Evolutionary conservation across 2,113 vertebrate species (phyloP).

Genomic region (Paradoxurus hermaphroditus): DNA sequence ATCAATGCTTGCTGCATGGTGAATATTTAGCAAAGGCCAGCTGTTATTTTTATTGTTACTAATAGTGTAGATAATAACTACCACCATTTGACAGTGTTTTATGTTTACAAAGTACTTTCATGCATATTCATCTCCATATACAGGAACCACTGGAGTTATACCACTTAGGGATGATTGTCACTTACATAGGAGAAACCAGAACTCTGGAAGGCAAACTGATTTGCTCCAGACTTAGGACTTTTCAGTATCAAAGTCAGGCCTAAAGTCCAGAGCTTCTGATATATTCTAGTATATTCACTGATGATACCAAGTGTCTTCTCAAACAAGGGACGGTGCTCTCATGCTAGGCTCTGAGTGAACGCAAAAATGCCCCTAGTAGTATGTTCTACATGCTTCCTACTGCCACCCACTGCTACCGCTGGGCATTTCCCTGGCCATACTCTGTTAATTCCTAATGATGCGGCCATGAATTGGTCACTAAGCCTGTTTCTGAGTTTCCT

Average conservation of each 20-base stretch:
- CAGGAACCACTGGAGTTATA: neutral
- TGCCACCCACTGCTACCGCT: neutral
- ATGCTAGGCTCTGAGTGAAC: neutral
- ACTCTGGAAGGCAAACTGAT: neutral
- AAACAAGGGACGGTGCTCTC: no score
- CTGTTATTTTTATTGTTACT: neutral
- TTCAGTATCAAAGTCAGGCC: neutral
- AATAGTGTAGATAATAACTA: neutral
- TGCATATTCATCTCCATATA: neutral
- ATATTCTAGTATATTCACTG: neutral
- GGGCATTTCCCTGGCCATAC: neutral
- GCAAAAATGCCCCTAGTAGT: neutral
- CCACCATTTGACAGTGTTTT: neutral
- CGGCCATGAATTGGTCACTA: neutral
- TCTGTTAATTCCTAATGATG: neutral
- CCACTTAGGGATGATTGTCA: neutral
- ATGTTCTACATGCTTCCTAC: accelerated
- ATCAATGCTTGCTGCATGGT: neutral
- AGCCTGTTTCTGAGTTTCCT: neutral
- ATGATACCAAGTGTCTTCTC: neutral
- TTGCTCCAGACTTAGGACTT: neutral
- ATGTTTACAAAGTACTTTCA: neutral
- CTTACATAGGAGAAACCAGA: neutral
- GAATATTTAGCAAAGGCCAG: neutral
- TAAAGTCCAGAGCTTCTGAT: neutral